Conservation (phyloP, 2,797 vertebrate genomes). For the Cuniculus paca region DNA sequence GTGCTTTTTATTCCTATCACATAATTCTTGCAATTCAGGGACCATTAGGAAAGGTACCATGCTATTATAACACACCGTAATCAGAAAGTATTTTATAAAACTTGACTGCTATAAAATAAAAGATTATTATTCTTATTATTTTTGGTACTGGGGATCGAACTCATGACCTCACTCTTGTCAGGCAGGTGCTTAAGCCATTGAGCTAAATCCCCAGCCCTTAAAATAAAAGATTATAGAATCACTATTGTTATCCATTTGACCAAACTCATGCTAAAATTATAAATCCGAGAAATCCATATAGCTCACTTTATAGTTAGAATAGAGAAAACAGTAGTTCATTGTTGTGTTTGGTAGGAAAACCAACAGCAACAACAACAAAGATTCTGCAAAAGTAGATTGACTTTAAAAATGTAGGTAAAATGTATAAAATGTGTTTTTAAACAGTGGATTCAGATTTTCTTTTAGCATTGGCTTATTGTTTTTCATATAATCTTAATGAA, state of each 20-base stretch:
- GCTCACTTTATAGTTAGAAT: neutral
- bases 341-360: neutral
- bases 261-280: neutral
- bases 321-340: neutral
- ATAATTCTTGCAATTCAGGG: slow-evolving; percentile 34
- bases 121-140: too few relatives aligned
- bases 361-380: neutral
- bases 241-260: neutral
- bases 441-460: slow-evolving; percentile 38
- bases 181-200: too few relatives aligned
- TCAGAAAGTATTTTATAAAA: slow-evolving; percentile 56
- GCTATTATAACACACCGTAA: neutral
- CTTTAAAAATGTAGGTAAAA: neutral
- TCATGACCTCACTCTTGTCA: too few relatives aligned
- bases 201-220: too few relatives aligned
- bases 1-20: neutral
- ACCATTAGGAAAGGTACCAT: neutral
- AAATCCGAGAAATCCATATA: neutral
- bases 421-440: slow-evolving; percentile 15
- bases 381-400: neutral
- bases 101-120: neutral
- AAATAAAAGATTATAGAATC: neutral
- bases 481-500: neutral
- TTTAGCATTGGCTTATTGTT: slow-evolving; percentile 17
- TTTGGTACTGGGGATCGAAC: too few relatives aligned